These are phyloP conservation scores for Tretioscincus oriximinensis DNA, from an alignment of 2,113 vertebrate genomes.

Conservation along the genomic window DNA sequence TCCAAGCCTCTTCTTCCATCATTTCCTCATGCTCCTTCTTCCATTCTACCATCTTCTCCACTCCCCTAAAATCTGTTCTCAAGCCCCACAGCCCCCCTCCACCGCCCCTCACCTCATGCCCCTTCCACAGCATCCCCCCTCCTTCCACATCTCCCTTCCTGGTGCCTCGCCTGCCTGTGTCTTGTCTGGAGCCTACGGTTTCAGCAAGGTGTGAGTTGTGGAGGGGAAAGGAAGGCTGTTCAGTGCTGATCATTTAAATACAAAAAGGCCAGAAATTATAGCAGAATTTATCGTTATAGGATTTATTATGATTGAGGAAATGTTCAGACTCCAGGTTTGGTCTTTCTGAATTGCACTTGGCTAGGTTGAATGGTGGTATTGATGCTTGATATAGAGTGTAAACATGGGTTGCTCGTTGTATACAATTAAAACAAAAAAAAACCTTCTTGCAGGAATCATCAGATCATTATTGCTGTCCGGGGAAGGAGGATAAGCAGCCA, in stretches of 20 bases:
- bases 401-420: slow-evolving; percentile 45
- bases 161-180: neutral
- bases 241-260: slow-evolving; percentile 23
- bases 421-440: slow-evolving; percentile 32
- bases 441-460: slow-evolving; percentile 46
- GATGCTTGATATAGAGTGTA: slow-evolving; percentile 42
- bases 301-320: slow-evolving; percentile 54
- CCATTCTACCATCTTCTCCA: too few species aligned
- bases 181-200: slow-evolving; percentile 33
- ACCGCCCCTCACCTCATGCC: too few species aligned
- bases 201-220: slow-evolving; percentile 47
- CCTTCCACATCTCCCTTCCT: neutral
- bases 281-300: slow-evolving; percentile 24
- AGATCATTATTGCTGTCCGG: slow-evolving; percentile 46
- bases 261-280: neutral
- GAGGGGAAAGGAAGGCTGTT: neutral
- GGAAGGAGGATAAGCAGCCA: neutral
- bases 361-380: slow-evolving; percentile 37
- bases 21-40: too few species aligned
- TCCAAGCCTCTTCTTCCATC: too few species aligned
- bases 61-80: too few species aligned
- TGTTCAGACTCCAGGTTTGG: slow-evolving; percentile 70
- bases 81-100: too few species aligned
- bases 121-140: too few species aligned
- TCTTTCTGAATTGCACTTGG: slow-evolving; percentile 56